Conservation (phyloP, 2,888 invertebrate species). For the Linnaemya vulpina region DNA sequence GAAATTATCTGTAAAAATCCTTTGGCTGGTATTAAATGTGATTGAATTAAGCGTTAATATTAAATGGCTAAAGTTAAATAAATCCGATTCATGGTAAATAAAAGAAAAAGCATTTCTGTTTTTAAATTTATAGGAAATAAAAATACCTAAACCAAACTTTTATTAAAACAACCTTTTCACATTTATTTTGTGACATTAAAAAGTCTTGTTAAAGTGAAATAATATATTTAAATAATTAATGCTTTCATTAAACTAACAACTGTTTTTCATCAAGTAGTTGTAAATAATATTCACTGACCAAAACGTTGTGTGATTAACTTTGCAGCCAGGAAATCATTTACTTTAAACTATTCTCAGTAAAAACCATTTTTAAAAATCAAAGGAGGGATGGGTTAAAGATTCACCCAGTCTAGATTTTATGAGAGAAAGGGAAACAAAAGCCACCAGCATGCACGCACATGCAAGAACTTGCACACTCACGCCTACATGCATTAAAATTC, state of each 20-base stretch:
- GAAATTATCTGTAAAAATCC: no score
- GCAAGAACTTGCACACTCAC: no score
- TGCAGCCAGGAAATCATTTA: background rate
- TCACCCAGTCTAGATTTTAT: background rate
- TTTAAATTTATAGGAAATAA: no score
- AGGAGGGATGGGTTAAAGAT: background rate
- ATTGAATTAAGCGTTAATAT: no score
- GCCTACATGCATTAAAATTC: no score
- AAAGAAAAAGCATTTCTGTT: no score
- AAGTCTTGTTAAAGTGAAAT: background rate
- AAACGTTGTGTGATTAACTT: background rate
- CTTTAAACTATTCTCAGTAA: background rate
- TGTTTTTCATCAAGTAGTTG: no score
- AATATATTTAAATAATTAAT: background rate
- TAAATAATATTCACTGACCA: background rate
- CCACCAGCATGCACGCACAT: no score
- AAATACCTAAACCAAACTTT: background rate
- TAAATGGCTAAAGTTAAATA: no score
- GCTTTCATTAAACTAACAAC: background rate
- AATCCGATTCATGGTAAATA: no score
- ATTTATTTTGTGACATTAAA: background rate
- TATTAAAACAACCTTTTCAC: background rate
- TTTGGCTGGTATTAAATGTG: no score
- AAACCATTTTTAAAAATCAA: background rate
- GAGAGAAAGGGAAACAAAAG: background rate